A percentile compares a stretch with the other conserved stretches of the same genome.
Evolutionary conservation across 1,140 invertebrate genomes (phyloP).

Genomic region (Luehdorfia chinensis): DNA sequence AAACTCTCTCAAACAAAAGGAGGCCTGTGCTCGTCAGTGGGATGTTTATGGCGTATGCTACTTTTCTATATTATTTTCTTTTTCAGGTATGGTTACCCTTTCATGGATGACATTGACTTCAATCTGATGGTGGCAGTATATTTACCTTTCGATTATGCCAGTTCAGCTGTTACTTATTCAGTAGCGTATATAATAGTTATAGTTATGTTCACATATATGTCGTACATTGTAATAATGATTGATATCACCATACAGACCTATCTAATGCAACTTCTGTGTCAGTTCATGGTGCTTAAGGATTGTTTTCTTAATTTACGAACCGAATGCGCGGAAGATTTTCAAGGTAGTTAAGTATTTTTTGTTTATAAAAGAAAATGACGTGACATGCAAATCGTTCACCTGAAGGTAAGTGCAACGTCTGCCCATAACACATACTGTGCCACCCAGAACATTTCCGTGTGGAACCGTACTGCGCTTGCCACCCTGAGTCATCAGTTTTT

Average conservation of each 20-base stretch:
- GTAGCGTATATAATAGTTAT: conserved; percentile 33
- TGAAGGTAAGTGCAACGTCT: too few species aligned
- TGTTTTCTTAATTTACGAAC: conserved; percentile 50
- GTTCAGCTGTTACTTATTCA: conserved; percentile 27
- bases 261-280: conserved; percentile 56
- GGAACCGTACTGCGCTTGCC: too few species aligned
- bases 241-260: conserved; percentile 53
- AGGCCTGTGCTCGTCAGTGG: too few species aligned
- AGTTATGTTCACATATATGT: conserved; percentile 38
- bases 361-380: too few species aligned
- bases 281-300: conserved; percentile 47
- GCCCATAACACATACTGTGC: too few species aligned
- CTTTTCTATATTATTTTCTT: too few species aligned
- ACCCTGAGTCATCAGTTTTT: too few species aligned
- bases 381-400: too few species aligned
- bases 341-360: conserved; percentile 32
- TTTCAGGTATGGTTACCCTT: conserved; percentile 49
- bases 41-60: too few species aligned
- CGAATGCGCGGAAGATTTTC: conserved; percentile 36
- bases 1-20: too few species aligned
- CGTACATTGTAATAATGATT: conserved; percentile 50
- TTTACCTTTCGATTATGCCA: conserved; percentile 40
- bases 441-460: too few species aligned
- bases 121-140: conserved; percentile 45
- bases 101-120: conserved; percentile 58